These are phyloP conservation scores for Muscina levida DNA, from an alignment of 2,888 invertebrate species.

Conservation along the genomic window DNA sequence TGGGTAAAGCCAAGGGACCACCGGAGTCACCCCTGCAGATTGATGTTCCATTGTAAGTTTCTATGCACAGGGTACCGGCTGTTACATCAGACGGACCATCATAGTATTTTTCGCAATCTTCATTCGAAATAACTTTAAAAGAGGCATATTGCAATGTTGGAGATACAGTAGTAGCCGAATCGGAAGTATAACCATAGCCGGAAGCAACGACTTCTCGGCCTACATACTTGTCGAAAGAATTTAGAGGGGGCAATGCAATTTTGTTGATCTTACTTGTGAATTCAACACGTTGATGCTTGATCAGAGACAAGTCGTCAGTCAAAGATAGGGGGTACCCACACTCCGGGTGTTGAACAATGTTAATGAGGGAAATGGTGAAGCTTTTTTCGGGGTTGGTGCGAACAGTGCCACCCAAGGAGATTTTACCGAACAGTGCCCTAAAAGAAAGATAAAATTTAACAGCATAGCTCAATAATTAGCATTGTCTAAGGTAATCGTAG, in stretches of 20 bases:
- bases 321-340: constrained; percentile 69
- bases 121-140: constrained; percentile 75
- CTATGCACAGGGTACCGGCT: constrained; percentile 71
- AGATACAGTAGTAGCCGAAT: constrained; percentile 68
- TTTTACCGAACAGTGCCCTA: constrained; percentile 70
- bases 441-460: not conserved
- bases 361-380: constrained; percentile 68
- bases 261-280: constrained; percentile 61
- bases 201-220: constrained; percentile 75
- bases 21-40: constrained; percentile 76
- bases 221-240: constrained; percentile 73
- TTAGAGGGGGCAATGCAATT: constrained; percentile 67
- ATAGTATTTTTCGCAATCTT: constrained; percentile 71
- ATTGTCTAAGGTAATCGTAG: not conserved
- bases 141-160: constrained; percentile 74
- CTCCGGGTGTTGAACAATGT: constrained; percentile 77
- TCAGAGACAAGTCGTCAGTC: constrained; percentile 74
- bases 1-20: constrained; percentile 71
- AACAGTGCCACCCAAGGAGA: constrained; percentile 71
- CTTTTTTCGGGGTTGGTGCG: constrained; percentile 70
- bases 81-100: constrained; percentile 65
- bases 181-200: constrained; percentile 80
- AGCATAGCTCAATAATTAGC: not conserved
- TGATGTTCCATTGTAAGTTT: constrained; percentile 69
- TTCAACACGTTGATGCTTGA: constrained; percentile 67